phyloP scores from a whole-genome alignment of 2,888 invertebrate genomes.

The Sarcophaga variegata region DNA sequence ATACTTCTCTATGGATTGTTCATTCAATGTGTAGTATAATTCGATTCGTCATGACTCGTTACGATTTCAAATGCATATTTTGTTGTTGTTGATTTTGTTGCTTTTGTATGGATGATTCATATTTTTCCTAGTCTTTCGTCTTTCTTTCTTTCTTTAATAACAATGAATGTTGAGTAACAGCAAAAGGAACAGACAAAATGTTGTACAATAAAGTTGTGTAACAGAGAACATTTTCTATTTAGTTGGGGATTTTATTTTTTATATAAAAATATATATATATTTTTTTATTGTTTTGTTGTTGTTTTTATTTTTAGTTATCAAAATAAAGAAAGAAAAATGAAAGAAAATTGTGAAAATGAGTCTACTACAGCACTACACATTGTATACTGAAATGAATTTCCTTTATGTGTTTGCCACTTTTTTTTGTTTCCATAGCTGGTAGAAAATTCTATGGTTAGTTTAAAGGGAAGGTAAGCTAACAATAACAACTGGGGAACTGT shows the following conservation, averaged over 20 bases:
- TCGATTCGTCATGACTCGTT: constrained; percentile 14
- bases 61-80: constrained; percentile 46
- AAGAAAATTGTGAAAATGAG: constrained; percentile 46
- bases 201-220: background rate
- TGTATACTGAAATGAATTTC: constrained; percentile 56
- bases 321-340: background rate
- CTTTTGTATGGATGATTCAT: constrained; percentile 59
- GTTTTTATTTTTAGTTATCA: constrained; percentile 32
- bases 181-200: constrained; percentile 12
- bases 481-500: background rate
- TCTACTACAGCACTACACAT: constrained; percentile 11
- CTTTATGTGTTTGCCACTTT: constrained; percentile 2
- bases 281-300: background rate
- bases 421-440: constrained; percentile 28
- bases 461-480: constrained; percentile 23
- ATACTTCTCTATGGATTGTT: constrained; percentile 31
- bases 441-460: constrained; percentile 9
- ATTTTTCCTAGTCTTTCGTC: constrained; percentile 16
- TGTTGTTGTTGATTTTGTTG: constrained; percentile 4
- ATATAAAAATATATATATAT: too few relatives aligned
- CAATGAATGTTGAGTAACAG: constrained; percentile 25
- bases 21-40: constrained; percentile 17
- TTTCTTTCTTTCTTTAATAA: constrained; percentile 22
- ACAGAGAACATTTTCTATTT: too few relatives aligned
- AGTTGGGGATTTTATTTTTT: background rate